Percentiles rank a stretch among this genome's conserved stretches.
Conservation (phyloP, 2,797 vertebrate genomes). For the Chaetophractus vellerosus region DNA sequence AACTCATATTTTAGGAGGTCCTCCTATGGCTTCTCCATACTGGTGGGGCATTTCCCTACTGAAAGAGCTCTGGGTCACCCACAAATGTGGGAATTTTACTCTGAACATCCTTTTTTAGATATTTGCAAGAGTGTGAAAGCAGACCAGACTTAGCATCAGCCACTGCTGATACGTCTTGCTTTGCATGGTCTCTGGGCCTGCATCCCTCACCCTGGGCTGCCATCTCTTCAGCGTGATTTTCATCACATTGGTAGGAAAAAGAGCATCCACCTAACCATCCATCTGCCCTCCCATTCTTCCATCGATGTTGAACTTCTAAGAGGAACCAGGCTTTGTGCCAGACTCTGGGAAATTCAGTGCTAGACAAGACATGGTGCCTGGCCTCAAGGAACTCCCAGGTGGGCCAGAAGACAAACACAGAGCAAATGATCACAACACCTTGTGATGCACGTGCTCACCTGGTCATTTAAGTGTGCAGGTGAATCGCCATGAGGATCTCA, state of each 20-base stretch:
- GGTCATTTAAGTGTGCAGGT: neutral
- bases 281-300: neutral
- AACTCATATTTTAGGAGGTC: neutral
- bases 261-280: neutral
- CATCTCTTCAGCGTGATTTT: neutral
- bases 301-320: neutral
- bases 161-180: neutral
- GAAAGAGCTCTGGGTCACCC: constrained; percentile 2
- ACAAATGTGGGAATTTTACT: neutral
- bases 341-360: neutral
- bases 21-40: neutral
- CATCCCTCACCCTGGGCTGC: neutral
- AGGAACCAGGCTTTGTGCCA: neutral
- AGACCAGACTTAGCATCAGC: neutral
- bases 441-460: rapidly evolving
- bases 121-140: constrained; percentile 5
- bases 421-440: too few species aligned
- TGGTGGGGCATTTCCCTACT: neutral
- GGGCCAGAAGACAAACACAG: neutral
- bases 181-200: neutral
- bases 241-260: neutral
- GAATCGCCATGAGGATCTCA: neutral
- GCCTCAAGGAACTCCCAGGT: neutral
- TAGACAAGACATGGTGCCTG: neutral
- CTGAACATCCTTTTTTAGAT: constrained; percentile 41